These are phyloP conservation scores for Climacteris rufus DNA, from an alignment of 2,113 vertebrate genomes.

Conservation along the genomic window DNA sequence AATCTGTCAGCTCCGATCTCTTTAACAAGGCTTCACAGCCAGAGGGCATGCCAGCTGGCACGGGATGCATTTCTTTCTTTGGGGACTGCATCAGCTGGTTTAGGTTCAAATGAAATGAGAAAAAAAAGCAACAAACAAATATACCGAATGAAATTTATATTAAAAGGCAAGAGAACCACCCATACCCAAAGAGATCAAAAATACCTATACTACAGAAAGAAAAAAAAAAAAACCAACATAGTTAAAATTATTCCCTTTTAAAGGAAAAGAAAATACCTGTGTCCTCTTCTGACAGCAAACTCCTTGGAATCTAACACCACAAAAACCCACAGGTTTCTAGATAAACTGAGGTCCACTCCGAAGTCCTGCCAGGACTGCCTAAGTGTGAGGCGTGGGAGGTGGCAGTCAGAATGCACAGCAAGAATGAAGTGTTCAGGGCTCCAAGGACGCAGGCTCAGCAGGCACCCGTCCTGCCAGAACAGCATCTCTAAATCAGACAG, in stretches of 20 bases:
- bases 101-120: background rate
- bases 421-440: background rate
- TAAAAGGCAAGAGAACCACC: background rate
- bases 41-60: slow-evolving; percentile 64
- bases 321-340: background rate
- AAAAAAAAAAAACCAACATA: background rate
- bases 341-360: background rate
- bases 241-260: background rate
- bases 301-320: background rate
- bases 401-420: background rate
- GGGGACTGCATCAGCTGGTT: slow-evolving; percentile 43
- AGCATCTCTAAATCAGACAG: background rate
- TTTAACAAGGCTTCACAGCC: slow-evolving; percentile 63
- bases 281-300: background rate
- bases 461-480: background rate
- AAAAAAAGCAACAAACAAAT: background rate
- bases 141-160: background rate
- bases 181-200: background rate
- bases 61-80: background rate
- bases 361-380: background rate
- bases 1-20: slow-evolving; percentile 64
- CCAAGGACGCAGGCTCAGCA: background rate
- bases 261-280: background rate
- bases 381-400: background rate
- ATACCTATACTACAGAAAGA: background rate